Percentiles rank a stretch among this genome's conserved stretches.
These are phyloP conservation scores for Bombus pascuorum DNA, from an alignment of 1,140 invertebrate genomes.

Conservation along the genomic window DNA sequence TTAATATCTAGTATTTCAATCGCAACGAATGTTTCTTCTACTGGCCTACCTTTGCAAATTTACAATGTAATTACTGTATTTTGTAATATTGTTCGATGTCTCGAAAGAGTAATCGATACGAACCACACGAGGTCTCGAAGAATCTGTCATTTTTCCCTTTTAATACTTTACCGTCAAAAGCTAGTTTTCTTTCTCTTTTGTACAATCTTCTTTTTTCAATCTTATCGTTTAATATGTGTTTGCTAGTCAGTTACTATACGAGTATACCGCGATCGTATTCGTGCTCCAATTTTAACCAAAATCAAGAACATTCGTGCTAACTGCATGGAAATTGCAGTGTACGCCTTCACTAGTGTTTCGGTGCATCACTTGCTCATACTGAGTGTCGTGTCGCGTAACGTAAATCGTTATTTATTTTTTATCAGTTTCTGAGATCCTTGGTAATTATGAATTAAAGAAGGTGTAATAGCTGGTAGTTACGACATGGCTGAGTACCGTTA, in stretches of 20 bases:
- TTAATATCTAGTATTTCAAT: not conserved
- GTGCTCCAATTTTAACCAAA: not conserved
- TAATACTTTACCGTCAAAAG: not conserved
- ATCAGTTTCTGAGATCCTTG: constrained; percentile 59
- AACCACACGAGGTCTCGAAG: constrained; percentile 11
- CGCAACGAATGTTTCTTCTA: too few species aligned
- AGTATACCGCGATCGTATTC: not conserved
- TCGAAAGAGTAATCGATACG: constrained; percentile 40
- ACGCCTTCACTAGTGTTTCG: not conserved
- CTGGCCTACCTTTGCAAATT: not conserved
- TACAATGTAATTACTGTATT: constrained; percentile 37
- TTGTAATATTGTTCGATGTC: constrained; percentile 41
- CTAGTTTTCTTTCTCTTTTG: not conserved
- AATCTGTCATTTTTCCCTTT: constrained; percentile 13
- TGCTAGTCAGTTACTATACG: not conserved
- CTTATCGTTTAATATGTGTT: not conserved
- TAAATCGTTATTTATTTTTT: constrained; percentile 45
- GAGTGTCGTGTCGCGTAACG: constrained; percentile 26
- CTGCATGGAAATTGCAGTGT: not conserved
- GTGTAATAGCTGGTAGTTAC: constrained; percentile 74
- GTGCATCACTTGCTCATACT: not conserved
- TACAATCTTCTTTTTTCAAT: not conserved
- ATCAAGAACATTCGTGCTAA: not conserved
- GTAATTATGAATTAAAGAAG: constrained; percentile 77
- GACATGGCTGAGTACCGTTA: constrained; percentile 77